A percentile compares a stretch with the other conserved stretches of the same genome.
phyloP scores from a whole-genome alignment of 2,797 vertebrate species.

The Gymnodraco acuticeps region DNA sequence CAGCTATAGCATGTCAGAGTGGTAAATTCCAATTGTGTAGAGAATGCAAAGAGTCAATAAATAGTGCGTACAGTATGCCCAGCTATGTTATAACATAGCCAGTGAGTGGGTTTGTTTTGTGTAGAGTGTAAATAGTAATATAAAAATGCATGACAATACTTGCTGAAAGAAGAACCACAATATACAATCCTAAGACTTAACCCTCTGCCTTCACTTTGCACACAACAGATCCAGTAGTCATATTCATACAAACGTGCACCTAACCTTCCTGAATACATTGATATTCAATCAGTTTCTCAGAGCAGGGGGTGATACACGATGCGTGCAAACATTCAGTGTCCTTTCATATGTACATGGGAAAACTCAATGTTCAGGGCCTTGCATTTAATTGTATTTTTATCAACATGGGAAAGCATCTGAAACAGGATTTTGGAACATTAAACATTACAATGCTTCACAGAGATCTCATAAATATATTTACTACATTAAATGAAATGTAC shows the following conservation, averaged over 20 bases:
- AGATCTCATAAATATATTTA: constrained; percentile 4
- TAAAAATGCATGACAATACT: constrained; percentile 10
- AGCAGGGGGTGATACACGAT: constrained; percentile 30
- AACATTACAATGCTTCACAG: not conserved
- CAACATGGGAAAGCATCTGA: constrained; percentile 20
- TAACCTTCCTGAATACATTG: constrained; percentile 1
- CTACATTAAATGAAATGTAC: constrained; percentile 3
- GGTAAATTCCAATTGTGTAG: not conserved
- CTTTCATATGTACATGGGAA: constrained; percentile 32
- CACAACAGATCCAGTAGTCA: constrained; percentile 8
- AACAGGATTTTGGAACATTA: constrained; percentile 15
- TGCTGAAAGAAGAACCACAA: not conserved
- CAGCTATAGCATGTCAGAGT: not conserved
- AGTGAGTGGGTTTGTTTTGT: not conserved
- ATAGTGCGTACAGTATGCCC: not conserved
- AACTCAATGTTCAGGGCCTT: not conserved
- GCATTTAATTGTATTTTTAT: constrained; percentile 25
- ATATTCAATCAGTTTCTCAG: constrained; percentile 17
- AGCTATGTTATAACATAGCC: not conserved
- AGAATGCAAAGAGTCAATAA: not conserved
- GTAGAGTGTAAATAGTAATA: not conserved
- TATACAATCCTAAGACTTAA: not conserved
- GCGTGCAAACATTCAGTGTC: constrained; percentile 40
- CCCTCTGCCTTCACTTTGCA: constrained; percentile 3
- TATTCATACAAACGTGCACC: not conserved